Conservation (phyloP, 2,888 invertebrate species). For the Baronia brevicornis region DNA sequence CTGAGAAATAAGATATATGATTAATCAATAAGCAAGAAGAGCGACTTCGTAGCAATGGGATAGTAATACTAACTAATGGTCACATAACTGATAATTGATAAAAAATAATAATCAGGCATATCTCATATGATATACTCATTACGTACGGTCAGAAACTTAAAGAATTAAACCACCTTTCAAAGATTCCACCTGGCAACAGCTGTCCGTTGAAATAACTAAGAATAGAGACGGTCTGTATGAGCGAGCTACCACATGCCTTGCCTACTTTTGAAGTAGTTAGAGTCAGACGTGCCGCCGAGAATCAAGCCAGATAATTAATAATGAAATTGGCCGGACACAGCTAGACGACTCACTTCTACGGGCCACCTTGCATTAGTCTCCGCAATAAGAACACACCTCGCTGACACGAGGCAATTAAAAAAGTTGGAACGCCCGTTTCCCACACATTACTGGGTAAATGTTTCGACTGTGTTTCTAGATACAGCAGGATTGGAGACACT, state of each 20-base stretch:
- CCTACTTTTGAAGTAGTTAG: conserved; percentile 54
- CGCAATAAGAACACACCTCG: conserved; percentile 59
- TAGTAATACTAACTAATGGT: too few relatives aligned
- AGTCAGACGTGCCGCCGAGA: conserved; percentile 50
- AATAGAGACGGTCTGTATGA: conserved; percentile 26
- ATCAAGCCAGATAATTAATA: conserved; percentile 61
- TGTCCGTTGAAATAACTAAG: conserved; percentile 40
- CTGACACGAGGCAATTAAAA: conserved; percentile 56
- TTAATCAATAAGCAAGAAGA: too few relatives aligned
- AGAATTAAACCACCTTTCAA: too few relatives aligned
- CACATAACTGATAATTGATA: too few relatives aligned
- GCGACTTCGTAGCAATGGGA: too few relatives aligned
- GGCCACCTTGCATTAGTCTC: conserved; percentile 51
- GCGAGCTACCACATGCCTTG: conserved; percentile 33
- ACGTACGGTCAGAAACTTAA: too few relatives aligned
- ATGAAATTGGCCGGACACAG: conserved; percentile 67
- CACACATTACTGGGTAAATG: conserved; percentile 55
- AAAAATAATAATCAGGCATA: too few relatives aligned
- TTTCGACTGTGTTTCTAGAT: conserved; percentile 39
- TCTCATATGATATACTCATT: too few relatives aligned
- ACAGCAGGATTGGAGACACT: conserved; percentile 32
- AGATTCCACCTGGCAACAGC: conserved; percentile 40
- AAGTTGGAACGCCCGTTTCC: conserved; percentile 53
- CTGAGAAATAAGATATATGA: too few relatives aligned
- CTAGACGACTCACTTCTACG: conserved; percentile 67